Conservation (phyloP, 2,113 vertebrate species). For the Pedionomus torquatus region DNA sequence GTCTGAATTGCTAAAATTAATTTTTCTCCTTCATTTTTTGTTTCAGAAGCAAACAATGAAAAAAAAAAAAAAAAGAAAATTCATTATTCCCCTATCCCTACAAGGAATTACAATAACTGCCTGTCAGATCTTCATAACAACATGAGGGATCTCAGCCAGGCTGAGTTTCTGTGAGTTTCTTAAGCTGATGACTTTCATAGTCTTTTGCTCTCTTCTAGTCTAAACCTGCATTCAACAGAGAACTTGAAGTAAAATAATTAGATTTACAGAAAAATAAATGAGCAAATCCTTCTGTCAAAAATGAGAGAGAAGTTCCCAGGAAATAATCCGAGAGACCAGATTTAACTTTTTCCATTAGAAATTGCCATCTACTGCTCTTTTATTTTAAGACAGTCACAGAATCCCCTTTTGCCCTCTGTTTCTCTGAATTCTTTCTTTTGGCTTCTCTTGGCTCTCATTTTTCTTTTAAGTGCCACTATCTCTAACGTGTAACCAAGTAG, state of each 20-base stretch:
- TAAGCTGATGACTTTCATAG: constrained; percentile 16
- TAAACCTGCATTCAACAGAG: constrained; percentile 32
- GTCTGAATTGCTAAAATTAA: not conserved
- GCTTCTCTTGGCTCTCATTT: not conserved
- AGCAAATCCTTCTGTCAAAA: not conserved
- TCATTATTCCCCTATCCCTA: not conserved
- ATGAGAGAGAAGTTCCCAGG: not conserved
- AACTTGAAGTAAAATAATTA: constrained; percentile 1
- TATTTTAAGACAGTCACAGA: not conserved
- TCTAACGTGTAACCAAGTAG: not conserved
- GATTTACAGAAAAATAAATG: not conserved
- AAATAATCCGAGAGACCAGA: not conserved
- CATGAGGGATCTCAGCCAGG: constrained; percentile 38
- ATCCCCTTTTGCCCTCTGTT: not conserved
- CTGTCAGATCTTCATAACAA: constrained; percentile 43
- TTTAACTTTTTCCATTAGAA: constrained; percentile 5
- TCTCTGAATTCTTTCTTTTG: not conserved
- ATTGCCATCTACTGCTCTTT: not conserved
- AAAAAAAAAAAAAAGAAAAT: not conserved
- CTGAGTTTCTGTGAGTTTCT: constrained; percentile 4
- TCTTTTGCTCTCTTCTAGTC: constrained; percentile 7
- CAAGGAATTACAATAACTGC: constrained; percentile 45
- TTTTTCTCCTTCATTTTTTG: not conserved
- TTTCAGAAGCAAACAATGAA: not conserved
- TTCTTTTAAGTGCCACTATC: not conserved